These are phyloP conservation scores for Plagiodera versicolora DNA, from an alignment of 2,888 invertebrate genomes.

Conservation along the genomic window DNA sequence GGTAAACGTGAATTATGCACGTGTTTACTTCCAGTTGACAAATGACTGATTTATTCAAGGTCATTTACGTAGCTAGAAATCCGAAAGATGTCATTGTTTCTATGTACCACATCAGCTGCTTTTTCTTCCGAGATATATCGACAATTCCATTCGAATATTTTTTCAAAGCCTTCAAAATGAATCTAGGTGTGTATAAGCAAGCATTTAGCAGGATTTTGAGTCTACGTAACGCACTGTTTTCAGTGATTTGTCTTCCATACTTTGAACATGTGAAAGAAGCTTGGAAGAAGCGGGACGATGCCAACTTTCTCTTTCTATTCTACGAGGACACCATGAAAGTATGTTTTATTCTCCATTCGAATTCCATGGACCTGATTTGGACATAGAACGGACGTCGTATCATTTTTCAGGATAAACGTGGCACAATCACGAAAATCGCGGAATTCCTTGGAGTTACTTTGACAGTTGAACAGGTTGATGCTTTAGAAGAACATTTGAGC, in stretches of 20 bases:
- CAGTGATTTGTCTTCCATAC: conserved; percentile 58
- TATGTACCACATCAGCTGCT: conserved; percentile 67
- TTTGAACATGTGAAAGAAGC: conserved; percentile 76
- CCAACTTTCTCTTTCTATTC: conserved; percentile 71
- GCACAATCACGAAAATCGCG: conserved; percentile 13
- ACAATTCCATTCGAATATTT: conserved; percentile 51
- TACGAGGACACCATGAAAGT: conserved; percentile 74
- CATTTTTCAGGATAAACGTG: conserved; percentile 18
- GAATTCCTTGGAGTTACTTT: conserved; percentile 14
- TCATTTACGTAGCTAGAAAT: conserved; percentile 80
- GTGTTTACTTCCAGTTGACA: too few species aligned
- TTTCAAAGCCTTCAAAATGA: conserved; percentile 65
- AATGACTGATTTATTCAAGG: conserved; percentile 47
- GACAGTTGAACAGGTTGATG: conserved; percentile 6
- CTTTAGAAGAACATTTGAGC: conserved; percentile 15
- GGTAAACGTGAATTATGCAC: conserved; percentile 43
- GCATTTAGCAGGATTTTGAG: background rate
- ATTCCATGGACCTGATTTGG: too few species aligned
- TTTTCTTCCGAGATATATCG: conserved; percentile 51
- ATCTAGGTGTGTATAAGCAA: conserved; percentile 59
- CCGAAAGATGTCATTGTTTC: conserved; percentile 82
- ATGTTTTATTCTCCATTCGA: too few species aligned
- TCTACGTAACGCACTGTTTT: conserved; percentile 1
- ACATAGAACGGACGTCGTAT: too few species aligned
- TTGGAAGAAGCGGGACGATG: conserved; percentile 63